These are phyloP conservation scores for Gephyroberyx darwinii DNA, from an alignment of 2,797 vertebrate genomes.

Conservation along the genomic window DNA sequence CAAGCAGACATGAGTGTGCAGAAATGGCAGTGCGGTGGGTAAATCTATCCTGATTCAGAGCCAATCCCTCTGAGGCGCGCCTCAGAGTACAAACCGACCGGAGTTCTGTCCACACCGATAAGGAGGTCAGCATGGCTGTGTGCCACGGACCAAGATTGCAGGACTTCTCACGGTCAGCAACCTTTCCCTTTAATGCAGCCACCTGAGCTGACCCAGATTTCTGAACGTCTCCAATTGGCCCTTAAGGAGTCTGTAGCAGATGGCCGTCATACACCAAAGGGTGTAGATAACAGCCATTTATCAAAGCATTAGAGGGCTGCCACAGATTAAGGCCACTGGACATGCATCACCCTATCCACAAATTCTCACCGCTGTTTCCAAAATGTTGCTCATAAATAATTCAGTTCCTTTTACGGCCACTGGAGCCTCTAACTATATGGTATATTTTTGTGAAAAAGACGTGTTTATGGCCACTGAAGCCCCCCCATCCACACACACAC, in stretches of 20 bases:
- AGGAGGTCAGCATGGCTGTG: constrained; percentile 66
- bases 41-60: constrained; percentile 67
- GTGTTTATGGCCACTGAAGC: constrained; percentile 52
- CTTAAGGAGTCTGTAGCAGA: constrained; percentile 77
- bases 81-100: constrained; percentile 52
- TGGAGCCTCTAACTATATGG: constrained; percentile 44
- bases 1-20: constrained; percentile 70
- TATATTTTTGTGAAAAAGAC: constrained; percentile 55
- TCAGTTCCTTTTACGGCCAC: constrained; percentile 63
- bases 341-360: constrained; percentile 74
- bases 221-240: constrained; percentile 76
- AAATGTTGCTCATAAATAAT: constrained; percentile 81
- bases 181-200: constrained; percentile 71
- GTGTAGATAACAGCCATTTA: constrained; percentile 82
- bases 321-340: constrained; percentile 80
- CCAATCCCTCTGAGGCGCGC: constrained; percentile 69
- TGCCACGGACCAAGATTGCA: constrained; percentile 63
- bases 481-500: not conserved
- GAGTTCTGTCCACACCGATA: constrained; percentile 69
- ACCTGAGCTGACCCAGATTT: constrained; percentile 82
- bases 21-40: constrained; percentile 57
- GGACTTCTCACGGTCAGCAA: constrained; percentile 76
- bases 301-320: constrained; percentile 79
- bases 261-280: constrained; percentile 81
- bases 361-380: constrained; percentile 68